Base-by-base conservation (phyloP, 92 coral and sea anemone genomes). In the Montipora capitata region DNA sequence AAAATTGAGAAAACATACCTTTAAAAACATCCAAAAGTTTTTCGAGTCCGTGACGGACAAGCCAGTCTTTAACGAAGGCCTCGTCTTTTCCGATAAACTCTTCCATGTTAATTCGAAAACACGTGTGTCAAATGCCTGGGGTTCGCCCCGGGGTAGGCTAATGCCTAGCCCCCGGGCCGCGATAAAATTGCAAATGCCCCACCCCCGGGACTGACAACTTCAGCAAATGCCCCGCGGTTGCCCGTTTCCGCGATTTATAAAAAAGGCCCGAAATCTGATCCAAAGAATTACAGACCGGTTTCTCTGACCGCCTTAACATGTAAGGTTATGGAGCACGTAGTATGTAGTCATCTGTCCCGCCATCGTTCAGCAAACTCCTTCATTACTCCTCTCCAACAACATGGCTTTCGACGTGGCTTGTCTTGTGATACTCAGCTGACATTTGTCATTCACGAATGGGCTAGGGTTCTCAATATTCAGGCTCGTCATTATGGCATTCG, bases 381-480 rank as follows among this genome's bases (percentile, higher is more conserved):
- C 52, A 48, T 48, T 5, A 48, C 10, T 10, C 6, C 64, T 44
- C 63, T 44, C 8, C 76, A 16, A 38, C 85, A 80, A 54, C 85
- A 63, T 66, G 76, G 77, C 27, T 80, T 85, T 52, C 83, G 13
- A 35, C 76, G 61, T 18, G 73, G 89, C 52, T 68, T 85, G 76
- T 81, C 88, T 42, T 83, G 88, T 72, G 88, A 83, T 61, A 85
- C 82, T 62, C 88, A 84, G 52, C 51, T 84, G 88, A 68, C 63
- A 65, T 40, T 82, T 15, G 40, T 85, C 49, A 38, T 85, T 76
- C 81, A 85, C 66, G 82, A 75, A 76, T 85, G 89, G 89, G 76
- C 89, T 68, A 44, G 44, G 52, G 63, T 76, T 65, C 75, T 75
- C 43, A 75, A 85, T 61, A 72, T 63, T 14, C 80, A 84, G 80